Conservation (phyloP, 2,797 vertebrate species). For the Stomatorhinus walkeri region DNA sequence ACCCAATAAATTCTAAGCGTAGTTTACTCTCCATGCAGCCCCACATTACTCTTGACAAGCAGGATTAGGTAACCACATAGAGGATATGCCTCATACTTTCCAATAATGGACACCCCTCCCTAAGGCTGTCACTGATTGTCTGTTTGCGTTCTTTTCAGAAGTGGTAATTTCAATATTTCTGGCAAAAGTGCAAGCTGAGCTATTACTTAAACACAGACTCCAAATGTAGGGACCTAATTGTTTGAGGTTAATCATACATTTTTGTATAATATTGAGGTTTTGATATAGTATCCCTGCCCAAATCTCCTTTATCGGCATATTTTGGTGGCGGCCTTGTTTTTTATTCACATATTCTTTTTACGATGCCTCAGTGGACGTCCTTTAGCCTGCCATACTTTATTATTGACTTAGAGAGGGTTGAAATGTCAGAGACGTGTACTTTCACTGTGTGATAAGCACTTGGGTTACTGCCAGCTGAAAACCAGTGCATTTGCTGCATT, state of each 20-base stretch:
- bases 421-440: not conserved
- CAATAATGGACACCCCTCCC: not conserved
- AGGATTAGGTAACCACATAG: not conserved
- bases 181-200: not conserved
- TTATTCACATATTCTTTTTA: not conserved
- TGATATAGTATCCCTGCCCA: not conserved
- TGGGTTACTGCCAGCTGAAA: not conserved
- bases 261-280: not conserved
- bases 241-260: not conserved
- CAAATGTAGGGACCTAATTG: not conserved
- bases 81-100: not conserved
- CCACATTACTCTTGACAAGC: not conserved
- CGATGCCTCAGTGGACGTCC: not conserved
- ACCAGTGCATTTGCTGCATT: not conserved
- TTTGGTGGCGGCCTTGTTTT: not conserved
- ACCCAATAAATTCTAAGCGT: not conserved
- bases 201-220: not conserved
- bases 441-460: not conserved
- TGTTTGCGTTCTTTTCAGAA: not conserved
- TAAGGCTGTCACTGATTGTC: not conserved
- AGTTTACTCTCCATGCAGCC: not conserved
- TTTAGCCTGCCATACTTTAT: not conserved
- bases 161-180: not conserved
- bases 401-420: not conserved
- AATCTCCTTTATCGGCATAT: not conserved